Evolutionary conservation across 2,113 vertebrate species (phyloP).

Genomic region (Eolophus roseicapilla): DNA sequence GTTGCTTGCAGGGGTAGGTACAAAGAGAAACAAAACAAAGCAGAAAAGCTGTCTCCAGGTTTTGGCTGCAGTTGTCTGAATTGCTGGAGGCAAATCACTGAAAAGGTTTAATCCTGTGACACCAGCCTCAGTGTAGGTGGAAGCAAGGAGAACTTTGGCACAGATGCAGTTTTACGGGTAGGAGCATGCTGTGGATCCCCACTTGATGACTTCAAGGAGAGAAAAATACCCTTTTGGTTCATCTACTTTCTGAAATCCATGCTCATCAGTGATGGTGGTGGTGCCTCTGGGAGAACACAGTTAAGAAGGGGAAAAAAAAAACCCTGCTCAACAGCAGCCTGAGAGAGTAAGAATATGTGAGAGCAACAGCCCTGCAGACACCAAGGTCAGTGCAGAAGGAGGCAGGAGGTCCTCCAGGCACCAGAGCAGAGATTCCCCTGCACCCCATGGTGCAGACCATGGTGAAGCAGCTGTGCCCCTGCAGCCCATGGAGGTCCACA

Average conservation of each 20-base stretch:
- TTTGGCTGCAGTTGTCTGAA: not conserved
- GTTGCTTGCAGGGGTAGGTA: not conserved
- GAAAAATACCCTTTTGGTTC: not conserved
- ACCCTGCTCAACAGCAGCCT: not conserved
- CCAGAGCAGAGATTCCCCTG: not conserved
- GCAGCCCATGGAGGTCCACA: fast-evolving
- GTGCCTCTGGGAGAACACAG: not conserved
- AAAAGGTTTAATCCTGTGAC: not conserved
- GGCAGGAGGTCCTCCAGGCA: fast-evolving
- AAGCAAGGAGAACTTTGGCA: constrained; percentile 1
- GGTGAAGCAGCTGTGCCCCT: not conserved
- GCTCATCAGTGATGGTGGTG: not conserved
- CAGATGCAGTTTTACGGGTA: not conserved
- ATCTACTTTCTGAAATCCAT: not conserved
- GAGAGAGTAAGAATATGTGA: not conserved
- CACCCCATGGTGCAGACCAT: fast-evolving
- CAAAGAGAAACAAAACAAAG: not conserved
- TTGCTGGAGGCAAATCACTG: not conserved
- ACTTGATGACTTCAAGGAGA: not conserved
- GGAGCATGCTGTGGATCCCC: not conserved
- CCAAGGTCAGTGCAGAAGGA: not conserved
- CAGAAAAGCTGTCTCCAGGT: not conserved
- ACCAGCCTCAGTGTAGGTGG: not conserved
- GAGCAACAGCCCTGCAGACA: not conserved
- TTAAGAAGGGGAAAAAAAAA: not conserved